Base-by-base conservation (phyloP, 2,113 vertebrate genomes). In the Aldabrachelys gigantea region DNA sequence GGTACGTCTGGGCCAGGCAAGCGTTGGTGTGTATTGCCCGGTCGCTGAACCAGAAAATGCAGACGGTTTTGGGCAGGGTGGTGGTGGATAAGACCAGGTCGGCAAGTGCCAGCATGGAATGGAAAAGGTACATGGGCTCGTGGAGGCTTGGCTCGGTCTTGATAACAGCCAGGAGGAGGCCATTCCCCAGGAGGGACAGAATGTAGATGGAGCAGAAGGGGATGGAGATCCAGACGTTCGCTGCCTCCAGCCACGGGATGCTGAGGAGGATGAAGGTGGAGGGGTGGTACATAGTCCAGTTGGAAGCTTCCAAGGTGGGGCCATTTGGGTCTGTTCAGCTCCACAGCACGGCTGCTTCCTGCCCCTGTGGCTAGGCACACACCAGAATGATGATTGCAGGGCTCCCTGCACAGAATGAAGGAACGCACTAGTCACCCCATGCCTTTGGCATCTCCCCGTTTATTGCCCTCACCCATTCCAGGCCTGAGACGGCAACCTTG, bases 91-190 rank as follows among this genome's bases (percentile, higher is more conserved):
- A 3, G 29, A 65, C 13, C 59, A 65, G 59, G 59, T 65, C 31
- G 13, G 59, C 95, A 24, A 22, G 2, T 54, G 97, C 94, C 86
- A 98, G 4, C 95, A 97, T 97, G 62, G 94, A 92, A 80, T 98
- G 76, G 69, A 98, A 98, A 56, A 97, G 21, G 80, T 98, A 98
- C 98, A 98, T 98, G 83, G 98, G 98, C 1, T 85, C 22, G 0
- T 98, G 98, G 59, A 98, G 97, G 82, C 92, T 53, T 49, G 85
- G 47, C 54, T 98, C 98, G 0, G 1, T 10, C 10, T 11, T 83
- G n/a, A 98, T 97, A 0, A 94, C 91, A 72, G 97, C 87, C 31
- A 98, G 94, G 47, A 98, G 95, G 0, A 35, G 90, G 1, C 91
- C 53, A 10, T 49, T 49, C 49, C 49, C 49, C 10, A 49, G 10